Base-by-base conservation (phyloP, 2,888 invertebrate species). In the Ditylenchus weischeri region DNA sequence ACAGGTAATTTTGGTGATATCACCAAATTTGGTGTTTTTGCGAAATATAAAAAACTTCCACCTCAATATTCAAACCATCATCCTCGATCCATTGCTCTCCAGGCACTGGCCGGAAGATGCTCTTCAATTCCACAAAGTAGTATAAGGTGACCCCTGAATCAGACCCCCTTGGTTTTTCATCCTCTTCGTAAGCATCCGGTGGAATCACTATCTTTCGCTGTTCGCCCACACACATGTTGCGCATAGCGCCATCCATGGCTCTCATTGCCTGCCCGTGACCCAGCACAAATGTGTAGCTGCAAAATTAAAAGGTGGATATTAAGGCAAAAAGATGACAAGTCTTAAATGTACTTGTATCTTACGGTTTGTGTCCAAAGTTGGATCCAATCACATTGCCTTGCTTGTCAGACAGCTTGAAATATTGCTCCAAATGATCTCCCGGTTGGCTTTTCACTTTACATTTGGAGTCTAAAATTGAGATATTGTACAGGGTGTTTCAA, bases 41-140 rank as follows among this genome's bases (percentile, higher is more conserved):
- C n/a, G n/a, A n/a, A n/a, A n/a, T n/a, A n/a, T n/a, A n/a, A n/a
- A n/a, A 2, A 29, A 29, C 5, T 2, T 29, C 29, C 29, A 74
- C 75, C 62, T 78, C 75, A 62, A 80, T 78, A 65, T 74, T 74
- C 58, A 81, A 77, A 13, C 79, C 79, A 60, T 80, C 79, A 58
- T 80, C 79, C 21, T 77, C 79, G 51, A 76, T 74, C 80, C 79
- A 81, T 59, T 70, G 72, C 43, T 80, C 81, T 67, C 81, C 81
- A 8, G 81, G 79, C n/a, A 72, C 72, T 21, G 82, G 78, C 2
- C 81, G 79, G 75, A 82, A 81, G 60, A 81, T 77, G 58, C 72
- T 72, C 70, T 81, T 82, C 57, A 81, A 69, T 68, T 81, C 81
- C 60, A 82, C 81, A 73, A 82, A 81, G 57, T 81, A 81, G 74